Conservation (phyloP, 2,888 invertebrate species). For the Epistrophe eligans region DNA sequence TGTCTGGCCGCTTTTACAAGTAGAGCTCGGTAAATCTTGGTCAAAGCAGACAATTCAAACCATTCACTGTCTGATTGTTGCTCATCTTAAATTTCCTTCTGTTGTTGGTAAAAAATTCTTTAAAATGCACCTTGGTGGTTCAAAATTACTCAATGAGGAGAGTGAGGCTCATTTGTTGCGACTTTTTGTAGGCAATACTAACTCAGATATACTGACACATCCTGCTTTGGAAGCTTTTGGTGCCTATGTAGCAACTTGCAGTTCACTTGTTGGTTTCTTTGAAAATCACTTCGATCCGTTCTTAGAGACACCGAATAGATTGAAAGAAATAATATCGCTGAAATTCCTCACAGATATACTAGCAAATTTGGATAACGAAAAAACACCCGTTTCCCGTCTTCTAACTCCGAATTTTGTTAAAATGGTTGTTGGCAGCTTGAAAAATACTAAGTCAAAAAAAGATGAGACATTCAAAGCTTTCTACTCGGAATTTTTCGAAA, state of each 20-base stretch:
- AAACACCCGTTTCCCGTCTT: slow-evolving; percentile 85
- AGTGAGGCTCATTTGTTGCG: slow-evolving; percentile 86
- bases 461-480: slow-evolving; percentile 83
- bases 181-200: slow-evolving; percentile 86
- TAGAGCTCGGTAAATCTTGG: slow-evolving; percentile 87
- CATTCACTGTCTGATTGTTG: slow-evolving; percentile 86
- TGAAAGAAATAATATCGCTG: slow-evolving; percentile 86
- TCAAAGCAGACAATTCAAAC: slow-evolving; percentile 88
- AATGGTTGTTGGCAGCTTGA: slow-evolving; percentile 87
- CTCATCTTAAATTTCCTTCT: slow-evolving; percentile 84
- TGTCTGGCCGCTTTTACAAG: slow-evolving; percentile 87
- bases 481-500: slow-evolving; percentile 82
- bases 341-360: slow-evolving; percentile 86
- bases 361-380: slow-evolving; percentile 84
- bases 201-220: slow-evolving; percentile 85
- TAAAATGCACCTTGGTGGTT: slow-evolving; percentile 85
- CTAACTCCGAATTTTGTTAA: slow-evolving; percentile 88
- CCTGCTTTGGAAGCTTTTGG: slow-evolving; percentile 88
- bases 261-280: slow-evolving; percentile 86
- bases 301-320: slow-evolving; percentile 85
- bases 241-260: slow-evolving; percentile 85
- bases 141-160: slow-evolving; percentile 86
- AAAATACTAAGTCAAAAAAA: slow-evolving; percentile 82
- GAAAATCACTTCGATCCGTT: slow-evolving; percentile 84
- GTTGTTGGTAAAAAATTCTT: slow-evolving; percentile 85